phyloP scores from a whole-genome alignment of 2,113 vertebrate genomes.

The Alces alces region DNA sequence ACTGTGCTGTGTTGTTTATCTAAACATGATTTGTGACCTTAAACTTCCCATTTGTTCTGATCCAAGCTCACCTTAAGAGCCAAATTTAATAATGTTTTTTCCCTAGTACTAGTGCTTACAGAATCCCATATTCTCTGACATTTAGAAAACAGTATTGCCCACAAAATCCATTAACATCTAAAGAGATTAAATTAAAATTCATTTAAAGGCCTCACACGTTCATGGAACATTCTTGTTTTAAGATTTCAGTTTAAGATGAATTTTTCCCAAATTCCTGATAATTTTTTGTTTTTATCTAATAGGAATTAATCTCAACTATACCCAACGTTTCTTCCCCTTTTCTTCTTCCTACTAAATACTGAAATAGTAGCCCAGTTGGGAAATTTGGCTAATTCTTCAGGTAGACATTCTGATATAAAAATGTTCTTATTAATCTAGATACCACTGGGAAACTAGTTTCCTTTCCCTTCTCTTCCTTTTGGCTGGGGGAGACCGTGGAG shows the following conservation, averaged over 20 bases:
- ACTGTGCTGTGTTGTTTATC: conserved; percentile 37
- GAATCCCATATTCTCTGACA: conserved; percentile 53
- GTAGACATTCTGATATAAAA: neutral
- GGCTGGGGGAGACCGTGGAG: neutral
- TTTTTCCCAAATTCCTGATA: conserved; percentile 9
- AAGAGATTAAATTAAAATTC: conserved; percentile 59
- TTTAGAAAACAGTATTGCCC: conserved; percentile 51
- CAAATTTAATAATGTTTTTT: conserved; percentile 58
- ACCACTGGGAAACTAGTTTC: neutral
- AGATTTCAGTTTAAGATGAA: conserved; percentile 37
- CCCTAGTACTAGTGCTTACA: conserved; percentile 22
- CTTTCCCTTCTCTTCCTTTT: neutral
- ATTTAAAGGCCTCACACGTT: conserved; percentile 15
- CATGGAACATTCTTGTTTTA: conserved; percentile 38
- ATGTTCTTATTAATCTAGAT: neutral
- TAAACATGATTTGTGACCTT: conserved; percentile 65
- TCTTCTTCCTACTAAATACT: neutral
- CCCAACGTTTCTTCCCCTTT: neutral
- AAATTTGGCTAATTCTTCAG: neutral
- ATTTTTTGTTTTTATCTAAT: neutral
- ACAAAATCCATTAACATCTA: conserved; percentile 58
- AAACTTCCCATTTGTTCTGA: conserved; percentile 65
- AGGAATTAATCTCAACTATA: neutral
- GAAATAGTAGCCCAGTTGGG: neutral
- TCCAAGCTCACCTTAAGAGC: conserved; percentile 38